These are phyloP conservation scores for Drosophila meridiana DNA, from an alignment of 2,888 invertebrate species.

Conservation along the genomic window DNA sequence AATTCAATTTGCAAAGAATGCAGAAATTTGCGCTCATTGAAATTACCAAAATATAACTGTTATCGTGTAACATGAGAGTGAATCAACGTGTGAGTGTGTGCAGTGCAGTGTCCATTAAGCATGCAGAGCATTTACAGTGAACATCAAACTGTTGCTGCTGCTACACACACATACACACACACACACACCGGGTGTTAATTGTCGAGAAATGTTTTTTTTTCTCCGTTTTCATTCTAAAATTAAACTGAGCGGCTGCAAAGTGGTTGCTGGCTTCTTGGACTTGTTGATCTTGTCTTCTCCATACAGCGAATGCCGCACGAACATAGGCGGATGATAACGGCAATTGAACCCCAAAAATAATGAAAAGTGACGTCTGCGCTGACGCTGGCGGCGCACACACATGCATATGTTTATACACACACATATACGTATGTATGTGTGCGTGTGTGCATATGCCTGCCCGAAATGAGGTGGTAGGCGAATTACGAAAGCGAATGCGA, in stretches of 20 bases:
- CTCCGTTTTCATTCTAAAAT: constrained; percentile 18
- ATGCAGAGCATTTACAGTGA: constrained; percentile 16
- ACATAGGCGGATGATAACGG: constrained; percentile 42
- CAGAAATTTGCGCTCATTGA: constrained; percentile 31
- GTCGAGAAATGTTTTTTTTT: constrained; percentile 21
- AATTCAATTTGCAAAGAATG: constrained; percentile 38
- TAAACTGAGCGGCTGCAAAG: constrained; percentile 28
- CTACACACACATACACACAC: constrained; percentile 11
- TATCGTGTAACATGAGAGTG: constrained; percentile 14
- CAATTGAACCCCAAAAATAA: constrained; percentile 33
- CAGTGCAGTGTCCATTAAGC: constrained; percentile 1
- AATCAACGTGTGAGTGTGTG: not conserved
- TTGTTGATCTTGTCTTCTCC: constrained; percentile 27
- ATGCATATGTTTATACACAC: not conserved
- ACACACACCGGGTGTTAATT: constrained; percentile 45
- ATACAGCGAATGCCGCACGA: constrained; percentile 11
- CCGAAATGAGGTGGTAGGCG: constrained; percentile 43
- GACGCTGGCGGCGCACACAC: constrained; percentile 13
- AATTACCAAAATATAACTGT: constrained; percentile 38
- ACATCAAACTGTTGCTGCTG: constrained; percentile 38
- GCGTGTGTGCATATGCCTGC: constrained; percentile 2
- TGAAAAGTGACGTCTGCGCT: constrained; percentile 50
- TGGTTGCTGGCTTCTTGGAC: constrained; percentile 22
- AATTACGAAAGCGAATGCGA: constrained; percentile 60
- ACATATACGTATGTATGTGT: not conserved